These are phyloP conservation scores for Tetropium fuscum DNA, from an alignment of 2,888 invertebrate species.

Conservation along the genomic window DNA sequence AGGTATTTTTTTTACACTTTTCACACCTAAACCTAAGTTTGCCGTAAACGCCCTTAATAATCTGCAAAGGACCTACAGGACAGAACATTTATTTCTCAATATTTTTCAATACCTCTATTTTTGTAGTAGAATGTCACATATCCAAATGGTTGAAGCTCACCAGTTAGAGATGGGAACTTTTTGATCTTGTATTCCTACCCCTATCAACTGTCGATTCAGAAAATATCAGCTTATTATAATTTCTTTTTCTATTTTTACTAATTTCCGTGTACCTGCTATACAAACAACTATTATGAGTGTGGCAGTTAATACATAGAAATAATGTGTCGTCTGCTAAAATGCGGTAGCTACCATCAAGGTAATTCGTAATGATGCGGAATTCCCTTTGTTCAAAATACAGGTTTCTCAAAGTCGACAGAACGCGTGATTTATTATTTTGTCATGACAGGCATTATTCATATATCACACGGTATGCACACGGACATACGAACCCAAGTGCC, in stretches of 20 bases:
- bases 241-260: neutral
- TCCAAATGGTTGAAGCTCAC: no score
- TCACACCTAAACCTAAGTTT: no score
- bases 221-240: neutral
- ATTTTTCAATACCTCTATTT: no score
- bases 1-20: no score
- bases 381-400: constrained; percentile 20
- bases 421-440: constrained; percentile 39
- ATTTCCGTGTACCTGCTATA: constrained; percentile 21
- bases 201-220: neutral
- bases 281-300: constrained; percentile 33
- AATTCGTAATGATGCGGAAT: constrained; percentile 12
- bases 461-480: constrained; percentile 34
- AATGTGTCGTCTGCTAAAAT: constrained; percentile 38
- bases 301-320: no score
- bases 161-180: no score
- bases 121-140: no score
- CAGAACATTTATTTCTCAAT: no score
- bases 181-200: no score
- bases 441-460: constrained; percentile 37
- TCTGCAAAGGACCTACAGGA: no score
- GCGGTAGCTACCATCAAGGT: constrained; percentile 32
- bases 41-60: no score
- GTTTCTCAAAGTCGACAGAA: constrained; percentile 39
- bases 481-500: constrained; percentile 20